Base-by-base conservation (phyloP, 2,888 invertebrate genomes). In the Callimorpha dominula region DNA sequence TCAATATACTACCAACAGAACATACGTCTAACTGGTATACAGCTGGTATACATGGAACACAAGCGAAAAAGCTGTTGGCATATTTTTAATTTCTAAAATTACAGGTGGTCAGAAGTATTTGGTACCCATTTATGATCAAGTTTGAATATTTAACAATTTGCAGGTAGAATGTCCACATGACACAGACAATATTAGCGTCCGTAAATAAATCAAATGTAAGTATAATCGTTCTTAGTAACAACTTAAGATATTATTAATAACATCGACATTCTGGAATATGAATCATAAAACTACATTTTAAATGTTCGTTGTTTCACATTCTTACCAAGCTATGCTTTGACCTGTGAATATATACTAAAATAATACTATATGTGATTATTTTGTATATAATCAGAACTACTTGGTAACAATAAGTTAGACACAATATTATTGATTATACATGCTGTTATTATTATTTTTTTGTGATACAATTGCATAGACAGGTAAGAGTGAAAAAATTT, bases 231-330 rank as follows among this genome's bases (percentile, higher is more conserved):
- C 40, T 42, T n/a, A n/a, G 14, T 54, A 67, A 54, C 40, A 67
- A 77, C 74, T 76, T 70, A 77, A 78, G 74, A 74, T 81, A 81
- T 81, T 78, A 73, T 80, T 74, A n/a, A 78, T 67, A 68, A 77
- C 78, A 73, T 79, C 80, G 73, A 77, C 70, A 76, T 74, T 73
- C 78, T 75, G 78, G 84, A 31, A 31, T 14, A 31, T 8, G 60
- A 60, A 82, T 82, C 87, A 86, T 89, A 91, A 82, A 86, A 88
- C 87, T 89, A 90, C 85, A 87, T 87, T 87, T 87, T 80, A 86
- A 88, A 88, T 89, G 89, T 94, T 94, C 94, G 94, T 94, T 94
- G 94, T 93, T 90, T 81, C 79, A 85, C 90, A 89, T 91, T 90
- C 85, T 86, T 87, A 82, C 57, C 76, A 74, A 75, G 71, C 74